Conservation (phyloP, 2,888 invertebrate species). For the Amiota minor region DNA sequence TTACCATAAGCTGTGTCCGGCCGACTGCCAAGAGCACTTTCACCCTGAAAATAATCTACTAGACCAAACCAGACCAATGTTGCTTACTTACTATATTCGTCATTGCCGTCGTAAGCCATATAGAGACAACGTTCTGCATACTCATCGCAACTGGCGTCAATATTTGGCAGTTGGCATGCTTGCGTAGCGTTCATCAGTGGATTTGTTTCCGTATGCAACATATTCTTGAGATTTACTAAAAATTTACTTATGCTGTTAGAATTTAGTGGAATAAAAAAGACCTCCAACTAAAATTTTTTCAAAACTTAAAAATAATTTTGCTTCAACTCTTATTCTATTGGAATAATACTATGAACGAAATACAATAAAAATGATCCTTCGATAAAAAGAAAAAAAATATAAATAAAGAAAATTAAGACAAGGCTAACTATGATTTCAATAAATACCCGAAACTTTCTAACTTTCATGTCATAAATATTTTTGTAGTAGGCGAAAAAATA, state of each 20-base stretch:
- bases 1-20: slow-evolving; percentile 42
- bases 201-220: slow-evolving; percentile 24
- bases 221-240: slow-evolving; percentile 14
- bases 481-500: too few species aligned
- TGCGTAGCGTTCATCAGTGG: slow-evolving; percentile 25
- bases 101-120: slow-evolving; percentile 33
- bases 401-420: not conserved
- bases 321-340: too few species aligned
- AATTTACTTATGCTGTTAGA: slow-evolving; percentile 18
- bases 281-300: slow-evolving; percentile 3
- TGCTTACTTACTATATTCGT: slow-evolving; percentile 14
- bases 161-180: slow-evolving; percentile 21
- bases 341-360: too few species aligned
- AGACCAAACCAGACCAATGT: not conserved
- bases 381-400: too few species aligned
- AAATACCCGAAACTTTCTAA: not conserved
- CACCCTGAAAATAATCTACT: not conserved
- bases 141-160: slow-evolving; percentile 8
- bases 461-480: too few species aligned
- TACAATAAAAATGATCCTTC: too few species aligned
- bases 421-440: not conserved
- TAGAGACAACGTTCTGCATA: slow-evolving; percentile 10
- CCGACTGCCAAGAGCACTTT: slow-evolving; percentile 6
- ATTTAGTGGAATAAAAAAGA: not conserved
- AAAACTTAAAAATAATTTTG: too few species aligned